These are phyloP conservation scores for Thermophis baileyi DNA, from an alignment of 2,113 vertebrate genomes.

Conservation along the genomic window DNA sequence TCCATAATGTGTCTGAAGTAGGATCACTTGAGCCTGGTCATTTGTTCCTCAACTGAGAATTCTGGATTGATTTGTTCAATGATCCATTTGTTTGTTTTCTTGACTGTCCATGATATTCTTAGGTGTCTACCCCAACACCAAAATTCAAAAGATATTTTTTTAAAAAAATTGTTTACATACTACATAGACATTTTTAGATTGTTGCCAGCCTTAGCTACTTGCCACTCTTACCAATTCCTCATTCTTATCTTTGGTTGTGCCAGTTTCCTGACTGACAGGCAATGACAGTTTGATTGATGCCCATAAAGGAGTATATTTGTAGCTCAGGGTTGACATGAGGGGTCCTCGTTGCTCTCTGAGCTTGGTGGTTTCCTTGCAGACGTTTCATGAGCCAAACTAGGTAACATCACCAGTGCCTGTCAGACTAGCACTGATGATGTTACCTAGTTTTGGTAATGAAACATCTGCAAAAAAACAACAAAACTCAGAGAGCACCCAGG, in stretches of 20 bases:
- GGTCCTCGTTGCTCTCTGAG: background rate
- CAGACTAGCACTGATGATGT: background rate
- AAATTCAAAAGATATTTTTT: background rate
- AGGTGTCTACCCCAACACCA: background rate
- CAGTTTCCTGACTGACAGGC: background rate
- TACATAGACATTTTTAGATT: background rate
- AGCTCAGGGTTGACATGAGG: background rate
- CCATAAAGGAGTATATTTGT: background rate
- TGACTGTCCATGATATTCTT: background rate
- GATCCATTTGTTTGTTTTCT: background rate
- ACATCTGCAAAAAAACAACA: background rate
- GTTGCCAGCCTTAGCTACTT: background rate
- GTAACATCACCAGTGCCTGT: background rate
- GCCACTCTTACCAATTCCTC: background rate
- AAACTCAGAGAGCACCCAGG: background rate
- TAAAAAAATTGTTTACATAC: background rate
- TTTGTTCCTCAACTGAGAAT: background rate
- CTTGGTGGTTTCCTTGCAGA: background rate
- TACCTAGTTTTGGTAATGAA: background rate
- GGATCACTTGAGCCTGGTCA: background rate
- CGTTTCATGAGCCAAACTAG: background rate
- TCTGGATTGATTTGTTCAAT: background rate
- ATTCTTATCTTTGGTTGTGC: background rate
- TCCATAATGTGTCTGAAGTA: background rate
- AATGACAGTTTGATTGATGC: background rate